Percentiles rank a stretch among this genome's conserved stretches.
These are phyloP conservation scores for Spodoptera littoralis DNA, from an alignment of 2,888 invertebrate genomes.

Conservation along the genomic window DNA sequence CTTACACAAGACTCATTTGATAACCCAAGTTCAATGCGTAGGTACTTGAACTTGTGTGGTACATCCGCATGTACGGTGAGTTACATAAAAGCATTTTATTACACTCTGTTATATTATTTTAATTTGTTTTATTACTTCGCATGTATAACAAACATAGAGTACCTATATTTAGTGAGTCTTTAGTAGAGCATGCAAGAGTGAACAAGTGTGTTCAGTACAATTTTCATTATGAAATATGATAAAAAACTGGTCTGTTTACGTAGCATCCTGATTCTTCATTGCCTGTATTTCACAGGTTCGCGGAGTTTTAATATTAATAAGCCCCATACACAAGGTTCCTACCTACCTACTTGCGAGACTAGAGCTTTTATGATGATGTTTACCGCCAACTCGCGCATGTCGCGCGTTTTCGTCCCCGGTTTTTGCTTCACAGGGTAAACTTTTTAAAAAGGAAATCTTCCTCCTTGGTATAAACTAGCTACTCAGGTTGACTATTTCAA, in stretches of 20 bases:
- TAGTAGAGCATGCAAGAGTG: no score
- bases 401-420: slow-evolving; percentile 59
- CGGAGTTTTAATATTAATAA: slow-evolving; percentile 85
- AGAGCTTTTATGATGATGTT: slow-evolving; percentile 82
- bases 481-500: slow-evolving; percentile 40
- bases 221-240: slow-evolving; percentile 38
- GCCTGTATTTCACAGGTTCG: slow-evolving; percentile 76
- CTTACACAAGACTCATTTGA: slow-evolving; percentile 25
- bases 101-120: no score
- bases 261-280: slow-evolving; percentile 65
- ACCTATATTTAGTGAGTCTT: no score
- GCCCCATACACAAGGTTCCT: slow-evolving; percentile 77
- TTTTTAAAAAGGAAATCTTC: slow-evolving; percentile 58
- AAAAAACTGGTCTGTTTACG: slow-evolving; percentile 67
- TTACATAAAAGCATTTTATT: no score
- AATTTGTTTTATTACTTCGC: no score
- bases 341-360: slow-evolving; percentile 68
- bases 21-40: slow-evolving; percentile 40
- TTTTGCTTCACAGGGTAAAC: slow-evolving; percentile 69
- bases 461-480: slow-evolving; percentile 52
- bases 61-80: slow-evolving; percentile 1
- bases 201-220: no score
- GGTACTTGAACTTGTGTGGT: slow-evolving; percentile 29
- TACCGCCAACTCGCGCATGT: slow-evolving; percentile 71
- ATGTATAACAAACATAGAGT: no score